Base-by-base conservation (phyloP, 2,113 vertebrate species). In the Gulo gulo region DNA sequence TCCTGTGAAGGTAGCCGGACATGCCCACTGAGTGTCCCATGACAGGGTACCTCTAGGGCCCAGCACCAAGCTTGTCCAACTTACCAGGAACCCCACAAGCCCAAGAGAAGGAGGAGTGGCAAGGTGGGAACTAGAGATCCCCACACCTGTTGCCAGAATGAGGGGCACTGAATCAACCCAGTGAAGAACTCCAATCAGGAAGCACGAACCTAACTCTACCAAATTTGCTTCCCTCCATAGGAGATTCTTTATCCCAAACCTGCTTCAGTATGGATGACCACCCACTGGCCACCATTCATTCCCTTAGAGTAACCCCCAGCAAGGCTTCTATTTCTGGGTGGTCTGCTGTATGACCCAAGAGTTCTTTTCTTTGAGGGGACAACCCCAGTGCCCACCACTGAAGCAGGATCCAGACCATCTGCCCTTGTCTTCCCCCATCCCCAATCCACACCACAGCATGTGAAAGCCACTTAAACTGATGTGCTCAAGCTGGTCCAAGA, bases 391-490 rank as follows among this genome's bases (percentile, higher is more conserved):
- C 23, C 74, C 57, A 26, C 31, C 50, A 18, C 83, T 13, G 45
- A 74, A 57, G 63, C 36, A 65, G 14, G 10, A 52, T 6, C 69
- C 57, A 65, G 23, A 57, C 3, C 11, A 4, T 57, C 7, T 14
- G 16, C 12, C 11, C 4, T 8, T 3, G 0, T 80, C 55, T 39
- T 4, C 8, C n/a, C 10, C 3, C 4, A 29, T 18, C n/a, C 11
- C 29, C 31, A 55, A 12, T 11, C 23, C 15, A 11, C 2, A 45
- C 20, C 69, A 2, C 6, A 4, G 29, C 24, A 50, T 24, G 29
- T 45, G 34, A 45, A 67, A 45, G 18, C 29, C 2, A 11, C 20
- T 67, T 26, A 29, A 89, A 80, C 6, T 11, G 11, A 3, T 18
- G 16, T 7, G 23, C 6, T 14, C 14, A 63, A 39, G 20, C 18